These are phyloP conservation scores for Calyptommatus sinebrachiatus DNA, from an alignment of 2,113 vertebrate genomes.

Conservation along the genomic window DNA sequence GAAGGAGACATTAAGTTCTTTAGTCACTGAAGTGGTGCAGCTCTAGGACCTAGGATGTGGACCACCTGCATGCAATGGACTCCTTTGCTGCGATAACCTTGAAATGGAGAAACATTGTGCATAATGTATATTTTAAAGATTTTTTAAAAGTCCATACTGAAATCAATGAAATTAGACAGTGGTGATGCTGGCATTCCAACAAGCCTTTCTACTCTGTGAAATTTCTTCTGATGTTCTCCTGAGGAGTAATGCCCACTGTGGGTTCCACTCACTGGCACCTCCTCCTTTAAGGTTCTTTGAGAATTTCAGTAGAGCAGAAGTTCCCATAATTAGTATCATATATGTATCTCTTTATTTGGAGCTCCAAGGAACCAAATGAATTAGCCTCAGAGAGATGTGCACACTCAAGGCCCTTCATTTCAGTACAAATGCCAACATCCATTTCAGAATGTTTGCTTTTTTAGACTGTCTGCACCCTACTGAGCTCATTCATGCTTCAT, in stretches of 20 bases:
- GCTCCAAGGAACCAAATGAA: conserved; percentile 7
- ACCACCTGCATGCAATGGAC: neutral
- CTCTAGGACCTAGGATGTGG: conserved; percentile 22
- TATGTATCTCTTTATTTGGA: neutral
- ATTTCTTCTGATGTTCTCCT: neutral
- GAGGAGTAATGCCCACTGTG: too few relatives aligned
- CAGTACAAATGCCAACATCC: conserved; percentile 5
- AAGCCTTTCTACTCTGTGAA: neutral
- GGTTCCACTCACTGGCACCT: too few relatives aligned
- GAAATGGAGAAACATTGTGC: conserved; percentile 5
- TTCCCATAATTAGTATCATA: neutral
- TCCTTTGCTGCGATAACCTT: conserved; percentile 16
- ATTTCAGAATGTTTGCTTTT: conserved; percentile 27
- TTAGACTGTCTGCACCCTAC: neutral
- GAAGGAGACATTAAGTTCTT: neutral
- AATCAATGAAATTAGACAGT: neutral
- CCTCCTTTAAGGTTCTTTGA: neutral
- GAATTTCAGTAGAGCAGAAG: neutral
- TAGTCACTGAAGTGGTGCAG: conserved; percentile 11
- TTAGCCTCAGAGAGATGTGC: conserved; percentile 8
- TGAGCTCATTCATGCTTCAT: neutral
- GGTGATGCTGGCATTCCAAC: fast-evolving
- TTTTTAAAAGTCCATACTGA: neutral
- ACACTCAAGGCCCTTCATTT: neutral
- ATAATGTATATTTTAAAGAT: neutral